Conservation (phyloP, 2,797 vertebrate species). For the Linurgus olivaceus region DNA sequence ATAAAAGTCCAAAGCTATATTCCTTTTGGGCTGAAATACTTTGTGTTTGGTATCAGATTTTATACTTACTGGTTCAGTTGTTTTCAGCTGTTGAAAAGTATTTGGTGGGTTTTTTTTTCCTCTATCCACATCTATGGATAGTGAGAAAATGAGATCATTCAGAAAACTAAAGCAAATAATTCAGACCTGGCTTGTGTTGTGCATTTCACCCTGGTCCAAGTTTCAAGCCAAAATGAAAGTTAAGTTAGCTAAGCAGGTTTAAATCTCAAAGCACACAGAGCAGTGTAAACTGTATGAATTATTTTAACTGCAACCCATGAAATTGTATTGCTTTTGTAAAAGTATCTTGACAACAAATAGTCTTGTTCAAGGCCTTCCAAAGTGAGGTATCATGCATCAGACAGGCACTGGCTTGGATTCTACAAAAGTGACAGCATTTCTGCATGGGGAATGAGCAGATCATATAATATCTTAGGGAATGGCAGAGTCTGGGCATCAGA, state of each 20-base stretch:
- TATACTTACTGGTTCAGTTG: background rate
- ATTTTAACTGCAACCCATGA: conserved; percentile 27
- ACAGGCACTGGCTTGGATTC: background rate
- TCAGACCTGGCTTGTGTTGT: background rate
- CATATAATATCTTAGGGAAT: conserved; percentile 3
- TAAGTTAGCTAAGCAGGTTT: background rate
- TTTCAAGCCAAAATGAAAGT: conserved; percentile 4
- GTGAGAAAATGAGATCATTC: conserved; percentile 32
- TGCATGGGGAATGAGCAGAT: conserved; percentile 32
- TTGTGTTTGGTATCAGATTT: background rate
- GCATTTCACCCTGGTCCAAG: background rate
- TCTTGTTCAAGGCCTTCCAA: conserved; percentile 31
- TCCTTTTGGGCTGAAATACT: conserved; percentile 20
- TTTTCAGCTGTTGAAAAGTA: conserved; percentile 14
- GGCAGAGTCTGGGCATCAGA: conserved; percentile 44
- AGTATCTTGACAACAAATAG: conserved; percentile 31
- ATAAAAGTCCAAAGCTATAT: conserved; percentile 22
- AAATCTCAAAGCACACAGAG: background rate
- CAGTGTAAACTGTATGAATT: background rate
- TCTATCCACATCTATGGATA: background rate
- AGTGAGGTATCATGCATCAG: background rate
- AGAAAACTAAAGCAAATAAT: conserved; percentile 25
- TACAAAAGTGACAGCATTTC: background rate
- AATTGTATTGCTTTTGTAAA: conserved; percentile 28
- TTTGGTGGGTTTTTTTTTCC: rapidly evolving